Percentiles rank a stretch among this genome's conserved stretches.
phyloP scores from a whole-genome alignment of 2,888 invertebrate genomes.

The Callyntrura guangdongensis region DNA sequence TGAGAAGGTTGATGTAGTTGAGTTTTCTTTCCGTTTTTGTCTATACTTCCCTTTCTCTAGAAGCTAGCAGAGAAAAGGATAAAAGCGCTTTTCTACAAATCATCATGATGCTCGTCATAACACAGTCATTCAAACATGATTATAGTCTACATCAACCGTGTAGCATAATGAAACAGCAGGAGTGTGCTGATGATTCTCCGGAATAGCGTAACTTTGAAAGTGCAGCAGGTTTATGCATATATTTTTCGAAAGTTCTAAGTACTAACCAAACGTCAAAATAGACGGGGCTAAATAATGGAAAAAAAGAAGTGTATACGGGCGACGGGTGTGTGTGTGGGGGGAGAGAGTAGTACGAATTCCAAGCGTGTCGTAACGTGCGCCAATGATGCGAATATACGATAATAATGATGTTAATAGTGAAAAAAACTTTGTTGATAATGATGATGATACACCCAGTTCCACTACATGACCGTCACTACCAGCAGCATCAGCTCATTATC shows the following conservation, averaged over 20 bases:
- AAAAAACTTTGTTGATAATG: slow-evolving; percentile 4
- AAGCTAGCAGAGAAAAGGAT: neutral
- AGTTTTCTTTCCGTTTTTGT: neutral
- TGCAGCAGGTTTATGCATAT: too few species aligned
- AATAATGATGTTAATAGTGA: slow-evolving; percentile 1
- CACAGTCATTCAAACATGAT: neutral
- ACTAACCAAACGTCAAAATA: too few species aligned
- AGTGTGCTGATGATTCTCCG: too few species aligned
- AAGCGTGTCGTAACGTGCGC: neutral
- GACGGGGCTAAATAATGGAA: too few species aligned
- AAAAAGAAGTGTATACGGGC: too few species aligned
- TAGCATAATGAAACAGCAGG: too few species aligned
- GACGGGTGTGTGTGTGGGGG: neutral
- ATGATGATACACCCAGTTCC: neutral
- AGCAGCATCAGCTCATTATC: neutral
- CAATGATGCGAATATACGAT: slow-evolving; percentile 22
- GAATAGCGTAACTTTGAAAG: too few species aligned
- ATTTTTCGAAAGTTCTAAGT: neutral
- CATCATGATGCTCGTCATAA: neutral
- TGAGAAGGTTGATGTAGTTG: neutral
- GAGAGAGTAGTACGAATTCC: neutral
- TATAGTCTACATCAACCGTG: neutral
- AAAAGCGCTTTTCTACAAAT: neutral
- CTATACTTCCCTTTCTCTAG: neutral
- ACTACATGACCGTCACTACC: neutral